Conservation (phyloP, 2,797 vertebrate genomes). For the Cephalopachus bancanus region DNA sequence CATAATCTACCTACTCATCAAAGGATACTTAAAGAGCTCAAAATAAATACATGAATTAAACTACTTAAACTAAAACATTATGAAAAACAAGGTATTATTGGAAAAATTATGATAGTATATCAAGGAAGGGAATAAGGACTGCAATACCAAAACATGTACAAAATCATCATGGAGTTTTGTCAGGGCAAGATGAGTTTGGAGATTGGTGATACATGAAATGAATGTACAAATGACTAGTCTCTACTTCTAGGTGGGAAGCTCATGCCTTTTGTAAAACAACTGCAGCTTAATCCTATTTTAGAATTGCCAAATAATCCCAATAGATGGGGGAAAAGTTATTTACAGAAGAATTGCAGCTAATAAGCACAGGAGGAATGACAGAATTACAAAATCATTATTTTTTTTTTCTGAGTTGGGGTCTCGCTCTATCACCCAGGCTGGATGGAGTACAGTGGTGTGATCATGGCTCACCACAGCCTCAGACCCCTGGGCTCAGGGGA, state of each 20-base stretch:
- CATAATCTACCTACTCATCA: neutral
- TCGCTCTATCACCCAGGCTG: too few relatives aligned
- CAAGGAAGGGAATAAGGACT: conserved; percentile 19
- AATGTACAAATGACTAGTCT: conserved; percentile 30
- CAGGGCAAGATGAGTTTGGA: conserved; percentile 28
- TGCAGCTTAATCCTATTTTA: neutral
- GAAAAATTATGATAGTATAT: neutral
- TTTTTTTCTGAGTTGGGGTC: neutral
- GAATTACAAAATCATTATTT: neutral
- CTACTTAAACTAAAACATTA: neutral
- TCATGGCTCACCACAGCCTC: too few relatives aligned
- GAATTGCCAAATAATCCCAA: neutral
- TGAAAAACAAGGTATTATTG: conserved; percentile 9
- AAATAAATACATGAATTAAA: neutral
- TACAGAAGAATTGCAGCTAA: conserved; percentile 12
- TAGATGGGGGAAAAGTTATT: neutral
- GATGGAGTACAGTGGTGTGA: too few relatives aligned
- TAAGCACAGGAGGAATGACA: neutral
- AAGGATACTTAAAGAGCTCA: neutral
- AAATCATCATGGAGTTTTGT: neutral
- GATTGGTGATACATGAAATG: neutral
- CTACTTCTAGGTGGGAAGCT: neutral
- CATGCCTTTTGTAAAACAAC: conserved; percentile 51
- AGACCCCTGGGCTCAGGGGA: too few relatives aligned
- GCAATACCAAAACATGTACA: neutral